These are phyloP conservation scores for Meriones unguiculatus DNA, from an alignment of 2,113 vertebrate genomes.

Conservation along the genomic window DNA sequence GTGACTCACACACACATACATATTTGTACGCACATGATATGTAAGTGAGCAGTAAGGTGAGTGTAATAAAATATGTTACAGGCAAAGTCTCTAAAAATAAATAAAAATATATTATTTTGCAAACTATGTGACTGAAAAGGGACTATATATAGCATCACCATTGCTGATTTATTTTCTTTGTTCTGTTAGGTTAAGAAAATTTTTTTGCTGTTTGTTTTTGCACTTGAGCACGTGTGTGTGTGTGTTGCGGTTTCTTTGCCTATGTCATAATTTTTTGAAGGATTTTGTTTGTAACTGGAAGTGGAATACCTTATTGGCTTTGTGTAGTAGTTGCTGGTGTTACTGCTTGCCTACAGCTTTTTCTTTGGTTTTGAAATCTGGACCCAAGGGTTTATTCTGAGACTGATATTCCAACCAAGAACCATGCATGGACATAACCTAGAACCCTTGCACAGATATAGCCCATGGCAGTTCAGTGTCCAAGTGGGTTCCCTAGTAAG, in stretches of 20 bases:
- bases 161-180: neutral
- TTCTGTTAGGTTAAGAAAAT: too few relatives aligned
- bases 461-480: too few relatives aligned
- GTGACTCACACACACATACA: neutral
- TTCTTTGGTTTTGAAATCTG: neutral
- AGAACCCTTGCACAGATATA: too few relatives aligned
- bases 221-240: neutral
- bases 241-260: neutral
- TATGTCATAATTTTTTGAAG: neutral
- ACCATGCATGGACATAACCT: too few relatives aligned
- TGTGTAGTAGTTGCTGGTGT: neutral
- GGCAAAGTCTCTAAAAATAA: neutral
- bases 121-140: neutral
- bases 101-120: neutral
- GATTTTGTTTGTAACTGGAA: neutral
- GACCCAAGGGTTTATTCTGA: too few relatives aligned
- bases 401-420: too few relatives aligned
- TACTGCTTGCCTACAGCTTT: neutral
- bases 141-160: neutral
- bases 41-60: neutral
- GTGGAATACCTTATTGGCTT: neutral
- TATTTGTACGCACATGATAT: neutral
- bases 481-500: too few relatives aligned
- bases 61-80: neutral
- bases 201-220: neutral